Conservation (phyloP, 35 echinoderm and acorn worm genomes). For the Acanthaster planci region DNA sequence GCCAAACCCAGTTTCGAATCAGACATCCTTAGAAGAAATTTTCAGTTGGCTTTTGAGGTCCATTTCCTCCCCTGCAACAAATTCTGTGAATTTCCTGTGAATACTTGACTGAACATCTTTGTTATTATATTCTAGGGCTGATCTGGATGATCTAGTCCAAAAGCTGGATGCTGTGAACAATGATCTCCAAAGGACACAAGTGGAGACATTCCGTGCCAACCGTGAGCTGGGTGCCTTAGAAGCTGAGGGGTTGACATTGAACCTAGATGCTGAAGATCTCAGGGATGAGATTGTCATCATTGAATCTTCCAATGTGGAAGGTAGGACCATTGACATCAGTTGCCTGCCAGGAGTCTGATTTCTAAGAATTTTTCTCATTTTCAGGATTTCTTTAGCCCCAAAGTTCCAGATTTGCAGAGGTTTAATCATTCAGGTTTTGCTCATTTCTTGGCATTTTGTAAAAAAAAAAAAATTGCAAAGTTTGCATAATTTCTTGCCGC, state of each 20-base stretch:
- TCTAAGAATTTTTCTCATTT: too few species aligned
- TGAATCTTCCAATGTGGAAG: slow-evolving; percentile 55
- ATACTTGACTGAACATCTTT: too few species aligned
- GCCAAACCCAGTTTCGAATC: neutral
- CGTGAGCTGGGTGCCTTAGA: slow-evolving; percentile 57
- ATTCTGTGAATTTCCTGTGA: too few species aligned
- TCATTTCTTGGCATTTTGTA: too few species aligned
- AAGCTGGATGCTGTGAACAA: slow-evolving; percentile 46
- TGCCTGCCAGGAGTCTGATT: too few species aligned
- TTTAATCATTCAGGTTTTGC: too few species aligned
- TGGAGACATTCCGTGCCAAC: slow-evolving; percentile 44
- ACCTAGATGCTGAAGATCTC: slow-evolving; percentile 54
- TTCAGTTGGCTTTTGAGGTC: neutral
- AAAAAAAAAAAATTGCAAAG: too few species aligned
- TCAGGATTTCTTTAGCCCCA: too few species aligned
- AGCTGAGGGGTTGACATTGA: slow-evolving; percentile 30
- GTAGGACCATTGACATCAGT: slow-evolving; percentile 29
- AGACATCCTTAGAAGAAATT: neutral
- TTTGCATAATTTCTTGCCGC: too few species aligned
- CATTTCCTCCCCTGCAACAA: too few species aligned
- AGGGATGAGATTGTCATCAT: slow-evolving; percentile 52
- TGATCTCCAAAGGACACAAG: slow-evolving; percentile 38
- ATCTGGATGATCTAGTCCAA: slow-evolving; percentile 27
- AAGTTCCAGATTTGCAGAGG: too few species aligned
- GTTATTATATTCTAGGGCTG: slow-evolving; percentile 16